Evolutionary conservation across 2,113 vertebrate genomes (phyloP).

Genomic region (Erpornis zantholeuca): DNA sequence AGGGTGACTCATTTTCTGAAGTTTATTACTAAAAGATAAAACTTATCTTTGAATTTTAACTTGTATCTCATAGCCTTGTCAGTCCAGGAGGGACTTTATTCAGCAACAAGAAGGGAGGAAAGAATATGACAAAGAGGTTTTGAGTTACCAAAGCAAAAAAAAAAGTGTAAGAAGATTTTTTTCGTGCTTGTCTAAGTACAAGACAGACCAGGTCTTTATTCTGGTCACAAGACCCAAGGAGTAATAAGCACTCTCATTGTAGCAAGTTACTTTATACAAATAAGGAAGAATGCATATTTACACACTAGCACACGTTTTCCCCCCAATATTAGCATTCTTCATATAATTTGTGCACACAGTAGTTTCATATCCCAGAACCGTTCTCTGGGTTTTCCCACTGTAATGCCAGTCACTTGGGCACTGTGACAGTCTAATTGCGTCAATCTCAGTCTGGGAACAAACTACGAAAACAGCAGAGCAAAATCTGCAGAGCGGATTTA

Average conservation of each 20-base stretch:
- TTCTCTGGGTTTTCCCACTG: not conserved
- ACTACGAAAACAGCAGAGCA: not conserved
- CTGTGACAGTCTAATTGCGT: not conserved
- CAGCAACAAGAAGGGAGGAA: not conserved
- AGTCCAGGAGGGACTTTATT: not conserved
- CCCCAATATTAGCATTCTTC: not conserved
- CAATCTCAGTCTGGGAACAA: conserved; percentile 3
- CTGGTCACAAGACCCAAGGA: not conserved
- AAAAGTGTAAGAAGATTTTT: not conserved
- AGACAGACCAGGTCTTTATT: not conserved
- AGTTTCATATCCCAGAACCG: not conserved
- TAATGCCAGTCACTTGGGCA: not conserved
- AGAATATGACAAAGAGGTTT: not conserved
- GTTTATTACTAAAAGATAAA: conserved; percentile 6
- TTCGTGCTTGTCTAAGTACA: not conserved
- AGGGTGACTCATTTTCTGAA: conserved; percentile 6
- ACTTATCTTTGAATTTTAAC: not conserved
- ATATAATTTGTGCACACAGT: not conserved
- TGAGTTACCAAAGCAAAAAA: not conserved
- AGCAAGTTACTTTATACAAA: not conserved
- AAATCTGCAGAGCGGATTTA: conserved; percentile 34
- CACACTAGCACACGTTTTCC: not conserved
- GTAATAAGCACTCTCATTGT: not conserved
- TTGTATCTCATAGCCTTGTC: not conserved
- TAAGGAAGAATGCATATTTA: not conserved